Base-by-base conservation (phyloP, 2,888 invertebrate genomes). In the Acanthosoma haemorrhoidale region DNA sequence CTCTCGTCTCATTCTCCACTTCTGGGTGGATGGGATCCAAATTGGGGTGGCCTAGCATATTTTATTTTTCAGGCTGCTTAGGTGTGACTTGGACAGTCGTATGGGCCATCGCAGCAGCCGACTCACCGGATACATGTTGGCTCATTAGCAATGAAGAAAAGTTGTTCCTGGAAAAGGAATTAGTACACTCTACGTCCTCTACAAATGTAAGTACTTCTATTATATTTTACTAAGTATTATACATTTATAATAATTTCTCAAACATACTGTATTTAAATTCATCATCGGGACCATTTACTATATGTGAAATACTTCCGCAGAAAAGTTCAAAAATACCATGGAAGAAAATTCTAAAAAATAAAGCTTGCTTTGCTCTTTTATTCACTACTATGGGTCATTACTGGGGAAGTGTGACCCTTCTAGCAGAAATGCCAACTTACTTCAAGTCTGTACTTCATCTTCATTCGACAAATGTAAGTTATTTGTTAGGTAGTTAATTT, bases 381-480 rank as follows among this genome's bases (percentile, higher is more conserved):
- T 77, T 88, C 2, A 86, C 88, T 0, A 91, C 92, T 77, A 85
- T 87, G 73, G 87, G 89, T 0, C 89, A 91, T 75, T 87, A 86
- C 76, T 88, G 91, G 84, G 92, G 92, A 34, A 91, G 90, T 80
- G 92, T 91, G 88, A 91, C 90, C 25, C 81, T 92, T 29, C 82
- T 92, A 1, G 91, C 91, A 0, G 89, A 92, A 79, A 88, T 91
- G 76, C 92, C 93, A 0, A 85, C 88, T 0, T 93, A 91, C 78
- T 88, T 92, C 86, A 85, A 85, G 75, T 83, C 85, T 59, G 87
- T 91, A 3, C 83, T 92, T 2, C 81, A 84, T 68, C 89, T 87
- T 75, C 83, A 91, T 70, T 88, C 92, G 18, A 85, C 88, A 78
- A 80, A 85, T 38, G 75, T 75, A 71, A 71, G 70, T 68, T 15